Base-by-base conservation (phyloP, 1,140 invertebrate species). In the Orussus abietinus region DNA sequence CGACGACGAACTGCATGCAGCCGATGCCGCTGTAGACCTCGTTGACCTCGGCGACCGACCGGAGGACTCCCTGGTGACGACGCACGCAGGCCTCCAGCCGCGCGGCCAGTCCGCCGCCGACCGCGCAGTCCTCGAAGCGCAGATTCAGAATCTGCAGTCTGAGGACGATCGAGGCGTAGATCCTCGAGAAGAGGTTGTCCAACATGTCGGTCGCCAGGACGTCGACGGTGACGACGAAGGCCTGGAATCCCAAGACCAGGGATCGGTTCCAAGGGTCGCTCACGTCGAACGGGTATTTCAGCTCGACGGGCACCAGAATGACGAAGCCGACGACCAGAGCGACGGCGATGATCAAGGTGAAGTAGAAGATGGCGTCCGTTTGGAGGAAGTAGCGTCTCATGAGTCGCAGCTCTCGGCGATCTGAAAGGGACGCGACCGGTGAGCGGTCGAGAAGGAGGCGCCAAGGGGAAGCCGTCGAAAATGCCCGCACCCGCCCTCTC, bases 281-380 rank as follows among this genome's bases (percentile, higher is more conserved):
- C 3, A 45, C 50, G 13, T 63, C 36, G 20, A 63, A 59, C 4
- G 58, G 60, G 12, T 57, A 63, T 2, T 37, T 34, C 0, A n/a
- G 59, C 56, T 13, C 55, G 42, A 15, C n/a, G n/a, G n/a, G n/a
- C n/a, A n/a, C n/a, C n/a, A n/a, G n/a, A n/a, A n/a, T n/a, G n/a
- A n/a, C n/a, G n/a, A n/a, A n/a, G n/a, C n/a, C n/a, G n/a, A n/a
- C n/a, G n/a, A n/a, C n/a, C n/a, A n/a, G n/a, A n/a, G n/a, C n/a
- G n/a, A n/a, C n/a, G n/a, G n/a, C n/a, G n/a, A n/a, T n/a, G n/a
- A n/a, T n/a, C n/a, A n/a, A n/a, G n/a, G n/a, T n/a, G n/a, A n/a
- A n/a, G n/a, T n/a, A n/a, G n/a, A n/a, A n/a, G n/a, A n/a, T n/a
- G n/a, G n/a, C n/a, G n/a, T n/a, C n/a, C n/a, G n/a, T n/a, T n/a